Evolutionary conservation across 2,113 vertebrate genomes (phyloP), one percentile per base, ranked within the genome.

Genomic region (Oryzias curvinotus): DNA sequence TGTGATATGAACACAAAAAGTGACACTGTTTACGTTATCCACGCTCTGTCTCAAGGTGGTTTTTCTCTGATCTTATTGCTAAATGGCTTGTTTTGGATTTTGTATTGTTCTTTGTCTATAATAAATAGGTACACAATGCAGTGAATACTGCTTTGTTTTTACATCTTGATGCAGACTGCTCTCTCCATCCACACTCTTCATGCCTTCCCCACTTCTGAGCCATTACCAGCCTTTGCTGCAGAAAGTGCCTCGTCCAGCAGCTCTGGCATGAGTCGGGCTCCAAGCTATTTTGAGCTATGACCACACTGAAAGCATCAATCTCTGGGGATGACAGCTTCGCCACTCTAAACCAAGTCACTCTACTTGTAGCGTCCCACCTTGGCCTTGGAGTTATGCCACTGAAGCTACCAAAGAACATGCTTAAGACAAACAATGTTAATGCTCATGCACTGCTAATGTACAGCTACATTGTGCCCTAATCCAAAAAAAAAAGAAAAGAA

Each of bases 1-100:
- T 84, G 81, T 80, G 65, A 69, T 52, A 58, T 75, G 60, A 68
- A 60, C 55, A 60, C 30, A 63, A 66, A 43, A 53, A 47, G 46
- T 60, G 45, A 76, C 49, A 56, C n/a, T 3, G 26, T 4, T 41
- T 42, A 79, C 62, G 77, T 67, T 71, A 58, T 48, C 50, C 57
- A 54, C 51, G 30, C 59, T 62, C 19, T 56, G 30, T 78, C 52
- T 60, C 52, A 23, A 56, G 18, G 52, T 81, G 36, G 56, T 63
- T 60, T 68, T 71, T 68, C 13, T 75, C 62, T 69, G 61, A 68
- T 73, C 18, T 78, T 73, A 65, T 42, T 77, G 79, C 84, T 85
- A 57, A 50, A 77, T 85, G 68, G 76, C 61, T 77, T 54, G 77
- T 69, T 85, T 86, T 70, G 71, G 74, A 80, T 74, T 83, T 85